Evolutionary conservation across 1,140 invertebrate genomes (phyloP).

Genomic region (Chlorops oryzae): DNA sequence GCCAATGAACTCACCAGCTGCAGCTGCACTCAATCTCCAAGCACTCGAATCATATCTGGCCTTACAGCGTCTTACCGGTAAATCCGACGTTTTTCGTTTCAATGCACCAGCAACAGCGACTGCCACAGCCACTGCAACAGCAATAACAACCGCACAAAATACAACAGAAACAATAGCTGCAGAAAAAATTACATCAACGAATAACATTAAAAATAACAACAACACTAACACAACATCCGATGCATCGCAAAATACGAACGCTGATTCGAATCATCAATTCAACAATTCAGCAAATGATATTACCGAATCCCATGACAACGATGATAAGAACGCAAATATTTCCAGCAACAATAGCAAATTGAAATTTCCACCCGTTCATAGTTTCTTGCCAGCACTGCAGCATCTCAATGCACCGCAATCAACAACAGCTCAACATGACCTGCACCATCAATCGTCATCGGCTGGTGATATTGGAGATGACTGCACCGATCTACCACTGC

Average conservation of each 20-base stretch:
- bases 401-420: slow-evolving; percentile 11
- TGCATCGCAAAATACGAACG: too few relatives aligned
- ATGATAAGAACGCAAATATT: too few relatives aligned
- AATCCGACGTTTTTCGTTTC: slow-evolving; percentile 40
- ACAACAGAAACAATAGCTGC: slow-evolving; percentile 1
- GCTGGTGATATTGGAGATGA: slow-evolving; percentile 35
- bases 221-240: slow-evolving; percentile 25
- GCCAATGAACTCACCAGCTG: slow-evolving; percentile 69
- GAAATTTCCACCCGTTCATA: slow-evolving; percentile 36
- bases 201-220: slow-evolving; percentile 21
- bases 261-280: too few relatives aligned
- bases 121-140: slow-evolving; percentile 17
- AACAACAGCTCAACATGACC: slow-evolving; percentile 28
- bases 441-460: slow-evolving; percentile 32
- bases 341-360: slow-evolving; percentile 12
- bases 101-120: slow-evolving; percentile 19
- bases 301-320: slow-evolving; percentile 9
- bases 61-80: slow-evolving; percentile 61
- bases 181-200: slow-evolving; percentile 11
- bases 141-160: slow-evolving; percentile 20
- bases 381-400: slow-evolving; percentile 22
- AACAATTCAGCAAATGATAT: slow-evolving; percentile 5
- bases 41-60: slow-evolving; percentile 77
- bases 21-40: slow-evolving; percentile 72
- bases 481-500: slow-evolving; percentile 30